These are phyloP conservation scores for Pseudococcus longispinus DNA, from an alignment of 2,888 invertebrate species.

Conservation along the genomic window DNA sequence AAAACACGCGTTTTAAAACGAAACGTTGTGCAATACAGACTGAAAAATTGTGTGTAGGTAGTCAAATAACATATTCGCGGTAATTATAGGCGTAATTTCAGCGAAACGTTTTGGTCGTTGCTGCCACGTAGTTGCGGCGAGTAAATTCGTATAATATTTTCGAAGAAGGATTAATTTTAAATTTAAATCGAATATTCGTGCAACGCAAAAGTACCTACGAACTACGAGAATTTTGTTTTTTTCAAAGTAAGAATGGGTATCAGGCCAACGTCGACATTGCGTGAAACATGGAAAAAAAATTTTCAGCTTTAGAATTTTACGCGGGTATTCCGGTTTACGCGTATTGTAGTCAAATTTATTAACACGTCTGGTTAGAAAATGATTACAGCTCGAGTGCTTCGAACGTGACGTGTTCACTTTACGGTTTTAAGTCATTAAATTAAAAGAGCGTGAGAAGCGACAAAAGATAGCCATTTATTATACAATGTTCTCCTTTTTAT, in stretches of 20 bases:
- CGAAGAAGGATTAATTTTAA: conserved; percentile 31
- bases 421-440: conserved; percentile 45
- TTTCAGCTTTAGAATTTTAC: neutral
- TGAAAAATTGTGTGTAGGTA: conserved; percentile 32
- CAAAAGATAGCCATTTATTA: conserved; percentile 55
- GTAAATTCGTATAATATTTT: neutral
- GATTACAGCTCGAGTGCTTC: conserved; percentile 22
- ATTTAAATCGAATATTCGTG: conserved; percentile 20
- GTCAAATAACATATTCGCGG: conserved; percentile 19
- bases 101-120: conserved; percentile 1
- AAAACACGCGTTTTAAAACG: neutral
- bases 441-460: conserved; percentile 54
- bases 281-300: neutral
- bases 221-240: conserved; percentile 12
- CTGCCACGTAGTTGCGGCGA: neutral
- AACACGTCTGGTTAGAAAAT: conserved; percentile 29
- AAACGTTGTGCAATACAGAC: conserved; percentile 18
- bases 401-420: conserved; percentile 43
- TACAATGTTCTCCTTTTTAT: conserved; percentile 53
- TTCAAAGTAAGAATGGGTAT: neutral
- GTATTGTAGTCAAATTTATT: conserved; percentile 25
- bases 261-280: neutral
- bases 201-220: neutral
- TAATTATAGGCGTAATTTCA: conserved; percentile 37
- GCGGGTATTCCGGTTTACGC: neutral